Percentiles rank a stretch among this genome's conserved stretches.
Evolutionary conservation across 2,888 invertebrate genomes (phyloP).

Genomic region (Bellardia bayeri): DNA sequence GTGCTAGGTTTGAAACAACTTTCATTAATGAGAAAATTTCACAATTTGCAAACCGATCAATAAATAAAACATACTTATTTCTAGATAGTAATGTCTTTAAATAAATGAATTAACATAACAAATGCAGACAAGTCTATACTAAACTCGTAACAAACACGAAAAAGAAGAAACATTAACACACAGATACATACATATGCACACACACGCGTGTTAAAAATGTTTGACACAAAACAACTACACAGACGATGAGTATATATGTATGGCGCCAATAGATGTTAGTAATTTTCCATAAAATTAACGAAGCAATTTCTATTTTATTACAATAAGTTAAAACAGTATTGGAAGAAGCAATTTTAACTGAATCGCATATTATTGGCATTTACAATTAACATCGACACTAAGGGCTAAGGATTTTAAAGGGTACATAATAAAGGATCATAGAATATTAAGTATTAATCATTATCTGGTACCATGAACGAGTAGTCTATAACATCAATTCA

Average conservation of each 20-base stretch:
- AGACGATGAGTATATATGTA: slow-evolving; percentile 26
- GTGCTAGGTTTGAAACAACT: no score
- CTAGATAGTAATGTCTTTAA: not conserved
- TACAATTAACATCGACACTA: no score
- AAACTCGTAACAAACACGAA: not conserved
- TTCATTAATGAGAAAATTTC: no score
- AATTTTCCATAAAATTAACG: slow-evolving; percentile 63
- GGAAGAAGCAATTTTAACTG: not conserved
- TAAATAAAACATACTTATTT: not conserved
- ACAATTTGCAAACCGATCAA: not conserved
- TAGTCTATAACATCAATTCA: no score
- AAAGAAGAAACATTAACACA: not conserved
- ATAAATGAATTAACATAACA: slow-evolving; percentile 37
- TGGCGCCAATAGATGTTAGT: slow-evolving; percentile 60
- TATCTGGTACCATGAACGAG: no score
- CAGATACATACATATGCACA: not conserved
- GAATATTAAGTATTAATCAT: no score
- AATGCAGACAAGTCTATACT: slow-evolving; percentile 28
- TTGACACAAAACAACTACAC: not conserved
- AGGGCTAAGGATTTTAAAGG: no score
- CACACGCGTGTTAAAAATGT: not conserved
- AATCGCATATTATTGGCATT: no score
- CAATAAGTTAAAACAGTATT: not conserved
- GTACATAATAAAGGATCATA: no score
- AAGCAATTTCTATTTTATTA: slow-evolving; percentile 30